Evolutionary conservation across 2,888 invertebrate genomes (phyloP).

Genomic region (Blastobasis adustella): DNA sequence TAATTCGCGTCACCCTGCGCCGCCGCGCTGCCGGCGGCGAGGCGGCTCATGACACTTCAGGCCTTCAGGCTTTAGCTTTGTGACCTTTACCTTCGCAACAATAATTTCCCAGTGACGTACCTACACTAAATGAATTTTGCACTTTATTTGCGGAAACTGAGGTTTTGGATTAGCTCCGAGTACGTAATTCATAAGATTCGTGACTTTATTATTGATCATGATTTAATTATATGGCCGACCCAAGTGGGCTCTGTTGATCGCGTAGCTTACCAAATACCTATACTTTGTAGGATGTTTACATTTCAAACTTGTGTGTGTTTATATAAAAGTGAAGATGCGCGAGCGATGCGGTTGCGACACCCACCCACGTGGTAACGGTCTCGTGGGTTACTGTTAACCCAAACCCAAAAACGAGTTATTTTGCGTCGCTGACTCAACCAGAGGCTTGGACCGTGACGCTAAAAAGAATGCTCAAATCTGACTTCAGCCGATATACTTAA

Average conservation of each 20-base stretch:
- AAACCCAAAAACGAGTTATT: slow-evolving; percentile 56
- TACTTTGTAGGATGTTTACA: background rate
- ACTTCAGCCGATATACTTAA: too few species aligned
- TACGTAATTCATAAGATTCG: too few species aligned
- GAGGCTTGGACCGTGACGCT: slow-evolving; percentile 31
- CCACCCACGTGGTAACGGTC: slow-evolving; percentile 59
- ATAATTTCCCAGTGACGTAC: background rate
- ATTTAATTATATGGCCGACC: too few species aligned
- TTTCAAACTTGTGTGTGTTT: background rate
- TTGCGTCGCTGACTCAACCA: slow-evolving; percentile 45
- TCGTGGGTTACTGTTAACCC: slow-evolving; percentile 53
- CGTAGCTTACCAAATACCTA: background rate
- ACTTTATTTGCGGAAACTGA: too few species aligned
- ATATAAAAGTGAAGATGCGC: background rate
- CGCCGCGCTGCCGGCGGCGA: background rate
- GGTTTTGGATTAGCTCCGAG: too few species aligned
- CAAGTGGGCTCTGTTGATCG: too few species aligned
- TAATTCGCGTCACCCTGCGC: slow-evolving; percentile 1
- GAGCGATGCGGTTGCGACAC: slow-evolving; percentile 33
- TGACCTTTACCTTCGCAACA: slow-evolving; percentile 1
- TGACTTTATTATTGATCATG: too few species aligned
- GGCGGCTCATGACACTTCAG: background rate
- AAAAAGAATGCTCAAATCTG: slow-evolving; percentile 7
- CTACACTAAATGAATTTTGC: too few species aligned
- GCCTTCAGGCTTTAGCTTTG: background rate